Base-by-base conservation (phyloP, 2,113 vertebrate species). In the Cololabis saira region DNA sequence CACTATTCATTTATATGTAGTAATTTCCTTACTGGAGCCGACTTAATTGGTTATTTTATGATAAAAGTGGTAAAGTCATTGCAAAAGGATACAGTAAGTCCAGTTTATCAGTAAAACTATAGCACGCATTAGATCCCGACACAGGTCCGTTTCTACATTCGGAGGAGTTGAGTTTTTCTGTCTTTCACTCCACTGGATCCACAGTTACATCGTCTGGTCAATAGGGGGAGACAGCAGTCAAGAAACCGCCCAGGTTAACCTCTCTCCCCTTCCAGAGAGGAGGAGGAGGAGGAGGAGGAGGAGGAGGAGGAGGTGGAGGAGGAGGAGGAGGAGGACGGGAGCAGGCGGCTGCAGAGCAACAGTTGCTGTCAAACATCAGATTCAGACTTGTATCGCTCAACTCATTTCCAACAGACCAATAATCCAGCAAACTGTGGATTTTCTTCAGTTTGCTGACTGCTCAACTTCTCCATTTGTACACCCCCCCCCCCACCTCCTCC, bases 181-280 rank as follows among this genome's bases (percentile, higher is more conserved):
- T 27, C 40, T 56, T 42, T 47, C 51, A 43, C 12, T 42, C 52
- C 45, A 19, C 6, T 41, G 0, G 12, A 30, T 4, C 27, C 30
- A 61, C 78, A 86, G 68, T 67, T 80, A 5, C 47, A 17, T 1
- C 1, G 27, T 58, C 2, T 74, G 19, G 59, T 75, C 92, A 87
- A 91, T 87, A 95, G 95, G 90, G 92, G 94, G 95, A 91, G 92
- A 93, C 95, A 95, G 86, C 90, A 85, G 90, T 88, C 89, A 90
- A 95, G 88, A 86, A 95, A 91, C 54, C 76, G 12, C 18, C 7
- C 8, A 5, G 16, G n/a, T 13, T 21, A 24, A 0, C 27, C 40
- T 50, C 44, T 22, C 15, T 17, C 11, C 16, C 12, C 13, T 19
- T 3, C n/a, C 61, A 42, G 37, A 15, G 27, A 60, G 49, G 5